Evolutionary conservation across 2,113 vertebrate species (phyloP).

Genomic region (Percina caprodes): DNA sequence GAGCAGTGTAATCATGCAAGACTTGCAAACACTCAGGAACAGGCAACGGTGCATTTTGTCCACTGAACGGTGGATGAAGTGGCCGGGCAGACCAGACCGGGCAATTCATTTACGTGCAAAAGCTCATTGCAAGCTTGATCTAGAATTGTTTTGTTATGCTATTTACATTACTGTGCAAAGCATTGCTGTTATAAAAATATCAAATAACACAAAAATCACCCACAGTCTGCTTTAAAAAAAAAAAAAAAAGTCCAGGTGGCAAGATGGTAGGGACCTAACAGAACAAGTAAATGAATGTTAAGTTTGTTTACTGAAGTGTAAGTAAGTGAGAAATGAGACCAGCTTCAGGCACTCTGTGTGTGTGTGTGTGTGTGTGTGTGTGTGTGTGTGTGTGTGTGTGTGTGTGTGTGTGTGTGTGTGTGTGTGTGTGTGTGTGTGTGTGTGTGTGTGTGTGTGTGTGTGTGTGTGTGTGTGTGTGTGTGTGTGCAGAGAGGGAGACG

Average conservation of each 20-base stretch:
- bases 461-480: slow-evolving; percentile 34
- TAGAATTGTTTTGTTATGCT: neutral
- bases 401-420: slow-evolving; percentile 24
- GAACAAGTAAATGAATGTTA: slow-evolving; percentile 51
- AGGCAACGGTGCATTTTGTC: slow-evolving; percentile 15
- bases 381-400: slow-evolving; percentile 15
- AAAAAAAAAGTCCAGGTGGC: slow-evolving; percentile 41
- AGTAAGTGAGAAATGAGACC: slow-evolving; percentile 56
- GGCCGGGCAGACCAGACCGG: neutral
- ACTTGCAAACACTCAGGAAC: slow-evolving; percentile 12
- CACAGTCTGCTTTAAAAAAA: slow-evolving; percentile 1
- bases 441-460: neutral
- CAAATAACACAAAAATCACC: slow-evolving; percentile 11
- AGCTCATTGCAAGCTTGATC: slow-evolving; percentile 4
- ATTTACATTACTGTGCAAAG: neutral
- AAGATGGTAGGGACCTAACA: slow-evolving; percentile 42
- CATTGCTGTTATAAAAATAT: neutral
- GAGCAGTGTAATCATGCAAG: neutral
- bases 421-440: neutral
- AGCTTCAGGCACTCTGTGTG: slow-evolving; percentile 39
- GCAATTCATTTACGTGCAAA: neutral
- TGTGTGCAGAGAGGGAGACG: slow-evolving; percentile 41
- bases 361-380: too few species aligned
- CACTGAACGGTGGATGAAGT: neutral
- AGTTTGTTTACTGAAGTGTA: slow-evolving; percentile 58